Base-by-base conservation (phyloP, 2,797 vertebrate species). In the Xenops minutus region DNA sequence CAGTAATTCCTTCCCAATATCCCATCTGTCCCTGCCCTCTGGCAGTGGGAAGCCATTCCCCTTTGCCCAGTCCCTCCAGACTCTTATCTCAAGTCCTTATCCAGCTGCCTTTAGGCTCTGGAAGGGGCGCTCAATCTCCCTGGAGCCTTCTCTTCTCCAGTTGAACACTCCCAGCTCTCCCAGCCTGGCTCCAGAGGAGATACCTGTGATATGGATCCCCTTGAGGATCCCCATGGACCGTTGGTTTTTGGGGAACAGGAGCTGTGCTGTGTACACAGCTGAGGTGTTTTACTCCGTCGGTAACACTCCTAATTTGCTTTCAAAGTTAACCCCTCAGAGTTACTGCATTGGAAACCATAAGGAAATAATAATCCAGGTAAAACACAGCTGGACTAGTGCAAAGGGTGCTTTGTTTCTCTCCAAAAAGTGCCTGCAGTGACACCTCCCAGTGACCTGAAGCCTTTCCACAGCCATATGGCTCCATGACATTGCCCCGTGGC, bases 51-150 rank as follows among this genome's bases (percentile, higher is more conserved):
- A 37, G 2, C 21, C 51, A 46, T 34, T 77, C 14, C 43, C 43
- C 7, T 4, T 20, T 44, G 21, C 18, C 4, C 3, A 63, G 26
- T 4, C 17, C 3, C 21, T 55, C 15, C 54, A 59, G 30, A 1
- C 9, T 12, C 36, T 37, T 56, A 5, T 56, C 5, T 7, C 1
- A 0, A 43, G 43, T 43, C 1, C 26, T 2, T 69, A 36, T n/a
- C 14, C 49, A 76, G 4, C 43, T 51, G 23, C 1, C 37, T 63
- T 43, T 0, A 76, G n/a, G 29, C 56, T 0, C 56, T 83, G 49
- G 1, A 0, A 37, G 36, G 27, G 32, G 3, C 37, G 51, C 37
- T 55, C 0, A 83, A 0, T 69, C 6, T 67, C 1, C 18, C 41
- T 49, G n/a, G 36, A 51, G 0, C 51, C 16, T 89, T 29, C 9